These are phyloP conservation scores for Chaetura pelagica DNA, from an alignment of 2,113 vertebrate species.

Conservation along the genomic window DNA sequence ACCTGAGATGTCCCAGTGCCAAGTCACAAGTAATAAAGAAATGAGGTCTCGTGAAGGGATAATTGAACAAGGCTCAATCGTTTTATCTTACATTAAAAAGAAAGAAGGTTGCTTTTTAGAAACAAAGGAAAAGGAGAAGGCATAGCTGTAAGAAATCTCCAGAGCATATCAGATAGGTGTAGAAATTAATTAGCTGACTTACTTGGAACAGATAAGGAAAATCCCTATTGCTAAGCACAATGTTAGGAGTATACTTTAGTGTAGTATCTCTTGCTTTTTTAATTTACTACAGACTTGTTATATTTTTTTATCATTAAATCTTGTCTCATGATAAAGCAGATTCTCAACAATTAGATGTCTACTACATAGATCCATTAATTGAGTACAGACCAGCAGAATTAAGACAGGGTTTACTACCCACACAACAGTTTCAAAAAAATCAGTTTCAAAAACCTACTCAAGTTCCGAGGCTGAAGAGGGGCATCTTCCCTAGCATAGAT, in stretches of 20 bases:
- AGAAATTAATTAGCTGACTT: background rate
- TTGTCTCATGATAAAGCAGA: background rate
- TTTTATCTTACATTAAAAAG: background rate
- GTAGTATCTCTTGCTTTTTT: background rate
- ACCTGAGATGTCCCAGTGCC: background rate
- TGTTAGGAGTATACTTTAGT: background rate
- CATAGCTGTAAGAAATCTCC: background rate
- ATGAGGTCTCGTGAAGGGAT: background rate
- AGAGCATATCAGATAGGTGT: background rate
- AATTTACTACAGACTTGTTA: background rate
- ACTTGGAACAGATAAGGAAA: background rate
- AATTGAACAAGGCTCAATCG: background rate
- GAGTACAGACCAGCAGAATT: background rate
- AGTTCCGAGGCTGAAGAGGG: background rate
- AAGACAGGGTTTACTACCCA: background rate
- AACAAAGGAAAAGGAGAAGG: background rate
- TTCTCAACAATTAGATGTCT: background rate
- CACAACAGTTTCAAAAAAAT: background rate
- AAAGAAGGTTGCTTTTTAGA: background rate
- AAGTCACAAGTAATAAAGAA: background rate
- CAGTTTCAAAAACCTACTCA: background rate
- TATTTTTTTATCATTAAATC: background rate
- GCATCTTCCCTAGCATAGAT: background rate
- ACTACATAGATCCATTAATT: background rate
- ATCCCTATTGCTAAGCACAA: background rate